Conservation (phyloP, 2,888 invertebrate species). For the Scaeva pyrastri region DNA sequence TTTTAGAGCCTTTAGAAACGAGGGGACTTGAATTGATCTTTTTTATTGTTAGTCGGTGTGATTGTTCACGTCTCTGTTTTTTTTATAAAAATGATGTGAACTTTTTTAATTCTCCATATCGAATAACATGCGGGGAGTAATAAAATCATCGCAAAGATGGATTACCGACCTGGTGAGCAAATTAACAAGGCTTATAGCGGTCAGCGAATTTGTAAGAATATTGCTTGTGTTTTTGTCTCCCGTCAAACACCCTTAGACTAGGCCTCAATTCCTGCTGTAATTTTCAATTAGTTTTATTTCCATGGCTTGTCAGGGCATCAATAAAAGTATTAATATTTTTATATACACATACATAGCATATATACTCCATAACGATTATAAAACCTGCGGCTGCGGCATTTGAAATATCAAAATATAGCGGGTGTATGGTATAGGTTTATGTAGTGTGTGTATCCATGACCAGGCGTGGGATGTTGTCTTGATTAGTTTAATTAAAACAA, state of each 20-base stretch:
- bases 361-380: constrained; percentile 44
- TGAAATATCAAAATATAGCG: constrained; percentile 64
- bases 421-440: too few species aligned
- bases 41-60: not conserved
- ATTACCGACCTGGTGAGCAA: constrained; percentile 21
- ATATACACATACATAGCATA: constrained; percentile 2
- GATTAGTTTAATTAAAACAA: constrained; percentile 75
- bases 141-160: constrained; percentile 14
- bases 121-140: constrained; percentile 21
- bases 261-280: not conserved
- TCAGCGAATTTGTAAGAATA: constrained; percentile 36
- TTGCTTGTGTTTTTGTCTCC: constrained; percentile 11
- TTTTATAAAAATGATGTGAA: not conserved
- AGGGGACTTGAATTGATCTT: too few species aligned
- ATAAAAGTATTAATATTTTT: constrained; percentile 58
- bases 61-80: not conserved
- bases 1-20: too few species aligned
- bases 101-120: not conserved
- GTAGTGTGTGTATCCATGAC: constrained; percentile 23
- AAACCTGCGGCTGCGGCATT: constrained; percentile 47
- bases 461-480: constrained; percentile 75
- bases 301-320: constrained; percentile 60
- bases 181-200: constrained; percentile 17
- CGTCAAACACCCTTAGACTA: not conserved
- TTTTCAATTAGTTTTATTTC: constrained; percentile 49